phyloP scores from a whole-genome alignment of 92 coral and sea anemone genomes.

The Isaurus tuberculatus region DNA sequence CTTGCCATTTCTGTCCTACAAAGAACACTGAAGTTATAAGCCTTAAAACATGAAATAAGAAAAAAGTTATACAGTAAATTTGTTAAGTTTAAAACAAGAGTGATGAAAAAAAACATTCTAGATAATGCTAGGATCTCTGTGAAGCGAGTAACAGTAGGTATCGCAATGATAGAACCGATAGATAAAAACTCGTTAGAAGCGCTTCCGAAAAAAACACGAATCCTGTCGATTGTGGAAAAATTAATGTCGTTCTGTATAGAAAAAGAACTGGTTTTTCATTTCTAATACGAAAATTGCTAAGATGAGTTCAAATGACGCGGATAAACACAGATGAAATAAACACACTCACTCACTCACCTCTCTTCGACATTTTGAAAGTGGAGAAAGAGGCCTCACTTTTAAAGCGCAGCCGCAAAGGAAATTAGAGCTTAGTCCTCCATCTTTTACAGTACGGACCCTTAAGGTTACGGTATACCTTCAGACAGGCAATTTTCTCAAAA shows the following conservation, averaged over 20 bases:
- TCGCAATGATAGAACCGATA: background rate
- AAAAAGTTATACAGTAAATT: background rate
- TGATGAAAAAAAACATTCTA: background rate
- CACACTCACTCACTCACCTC: conserved; percentile 69
- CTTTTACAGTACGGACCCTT: too few species aligned
- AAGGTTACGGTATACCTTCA: too few species aligned
- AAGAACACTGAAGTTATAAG: background rate
- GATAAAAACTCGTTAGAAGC: background rate
- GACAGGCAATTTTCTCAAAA: too few species aligned
- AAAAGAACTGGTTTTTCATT: background rate
- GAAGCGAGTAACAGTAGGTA: background rate
- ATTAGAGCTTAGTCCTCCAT: conserved; percentile 30
- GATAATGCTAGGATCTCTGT: background rate
- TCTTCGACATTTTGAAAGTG: conserved; percentile 99
- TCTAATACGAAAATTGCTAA: background rate
- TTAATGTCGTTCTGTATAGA: background rate
- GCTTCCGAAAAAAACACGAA: background rate
- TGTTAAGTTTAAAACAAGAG: background rate
- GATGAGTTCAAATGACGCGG: conserved; percentile 43
- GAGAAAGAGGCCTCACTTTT: conserved; percentile 67
- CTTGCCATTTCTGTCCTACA: too few species aligned
- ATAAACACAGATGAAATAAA: conserved; percentile 75
- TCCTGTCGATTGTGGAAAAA: background rate
- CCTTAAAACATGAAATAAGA: background rate
- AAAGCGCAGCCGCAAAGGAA: conserved; percentile 78